phyloP scores from a whole-genome alignment of 1,140 invertebrate genomes.

The Heliconius eleuchia region DNA sequence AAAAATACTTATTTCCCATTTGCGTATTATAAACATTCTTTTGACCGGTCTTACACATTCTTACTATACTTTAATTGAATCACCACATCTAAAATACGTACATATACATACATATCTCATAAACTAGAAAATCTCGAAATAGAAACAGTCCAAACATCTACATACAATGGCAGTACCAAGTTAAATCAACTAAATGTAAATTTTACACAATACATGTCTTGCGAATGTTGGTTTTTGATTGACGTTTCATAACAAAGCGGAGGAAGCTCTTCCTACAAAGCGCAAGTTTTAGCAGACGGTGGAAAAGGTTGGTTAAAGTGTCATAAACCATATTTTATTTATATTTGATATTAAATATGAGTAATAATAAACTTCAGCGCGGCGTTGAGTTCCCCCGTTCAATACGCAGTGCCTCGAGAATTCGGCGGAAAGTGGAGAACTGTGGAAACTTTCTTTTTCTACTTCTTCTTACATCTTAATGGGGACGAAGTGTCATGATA shows the following conservation, averaged over 20 bases:
- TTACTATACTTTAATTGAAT: too few species aligned
- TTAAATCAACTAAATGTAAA: neutral
- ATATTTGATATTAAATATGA: too few species aligned
- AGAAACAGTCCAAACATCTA: slow-evolving; percentile 7
- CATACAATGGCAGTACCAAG: slow-evolving; percentile 2
- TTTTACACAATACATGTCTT: slow-evolving; percentile 13
- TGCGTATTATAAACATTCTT: too few species aligned
- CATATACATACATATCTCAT: neutral
- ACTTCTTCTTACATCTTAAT: too few species aligned
- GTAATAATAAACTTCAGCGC: too few species aligned
- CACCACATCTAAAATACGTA: neutral
- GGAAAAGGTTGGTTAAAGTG: neutral
- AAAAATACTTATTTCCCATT: too few species aligned
- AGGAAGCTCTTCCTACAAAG: slow-evolving; percentile 5
- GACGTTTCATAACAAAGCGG: slow-evolving; percentile 46
- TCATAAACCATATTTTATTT: neutral
- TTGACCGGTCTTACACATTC: too few species aligned
- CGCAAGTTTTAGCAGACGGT: slow-evolving; percentile 6
- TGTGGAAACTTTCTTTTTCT: too few species aligned
- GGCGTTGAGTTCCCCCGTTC: too few species aligned
- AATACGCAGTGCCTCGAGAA: too few species aligned
- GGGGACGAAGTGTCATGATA: too few species aligned
- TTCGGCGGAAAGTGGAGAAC: too few species aligned
- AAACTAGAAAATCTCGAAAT: neutral
- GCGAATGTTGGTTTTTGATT: slow-evolving; percentile 53